Conservation (phyloP, 2,113 vertebrate genomes). For the Centropristis striata region DNA sequence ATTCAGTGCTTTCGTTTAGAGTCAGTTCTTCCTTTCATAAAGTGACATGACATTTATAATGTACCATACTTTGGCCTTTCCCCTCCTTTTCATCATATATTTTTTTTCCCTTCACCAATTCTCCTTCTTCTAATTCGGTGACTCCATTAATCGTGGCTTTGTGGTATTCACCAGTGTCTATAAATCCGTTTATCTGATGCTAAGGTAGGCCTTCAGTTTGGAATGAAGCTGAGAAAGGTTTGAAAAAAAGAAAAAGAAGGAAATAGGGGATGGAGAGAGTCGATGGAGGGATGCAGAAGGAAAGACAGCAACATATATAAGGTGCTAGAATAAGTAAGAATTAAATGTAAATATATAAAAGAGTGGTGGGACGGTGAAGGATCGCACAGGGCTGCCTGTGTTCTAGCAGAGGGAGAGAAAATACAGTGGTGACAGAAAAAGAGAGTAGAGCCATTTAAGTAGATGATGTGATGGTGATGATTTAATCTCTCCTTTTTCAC, state of each 20-base stretch:
- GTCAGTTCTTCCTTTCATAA: slow-evolving; percentile 37
- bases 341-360: slow-evolving; percentile 30
- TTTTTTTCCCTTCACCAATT: slow-evolving; percentile 55
- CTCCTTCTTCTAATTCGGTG: slow-evolving; percentile 89
- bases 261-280: slow-evolving; percentile 79
- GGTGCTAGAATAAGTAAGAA: slow-evolving; percentile 28
- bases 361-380: slow-evolving; percentile 40
- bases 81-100: slow-evolving; percentile 54
- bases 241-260: slow-evolving; percentile 66
- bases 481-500: slow-evolving; percentile 96
- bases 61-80: slow-evolving; percentile 41
- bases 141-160: slow-evolving; percentile 94
- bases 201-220: slow-evolving; percentile 90
- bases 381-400: slow-evolving; percentile 68
- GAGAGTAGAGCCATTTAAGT: slow-evolving; percentile 90
- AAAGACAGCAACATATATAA: slow-evolving; percentile 16
- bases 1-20: background rate
- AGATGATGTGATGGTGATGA: slow-evolving; percentile 89
- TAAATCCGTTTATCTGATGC: slow-evolving; percentile 97
- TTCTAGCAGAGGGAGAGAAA: slow-evolving; percentile 90
- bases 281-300: background rate
- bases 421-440: slow-evolving; percentile 92
- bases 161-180: slow-evolving; percentile 97
- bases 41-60: slow-evolving; percentile 60
- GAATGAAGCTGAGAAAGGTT: slow-evolving; percentile 81